Conservation (phyloP, 2,888 invertebrate genomes). For the Alviniconcha strummeri region DNA sequence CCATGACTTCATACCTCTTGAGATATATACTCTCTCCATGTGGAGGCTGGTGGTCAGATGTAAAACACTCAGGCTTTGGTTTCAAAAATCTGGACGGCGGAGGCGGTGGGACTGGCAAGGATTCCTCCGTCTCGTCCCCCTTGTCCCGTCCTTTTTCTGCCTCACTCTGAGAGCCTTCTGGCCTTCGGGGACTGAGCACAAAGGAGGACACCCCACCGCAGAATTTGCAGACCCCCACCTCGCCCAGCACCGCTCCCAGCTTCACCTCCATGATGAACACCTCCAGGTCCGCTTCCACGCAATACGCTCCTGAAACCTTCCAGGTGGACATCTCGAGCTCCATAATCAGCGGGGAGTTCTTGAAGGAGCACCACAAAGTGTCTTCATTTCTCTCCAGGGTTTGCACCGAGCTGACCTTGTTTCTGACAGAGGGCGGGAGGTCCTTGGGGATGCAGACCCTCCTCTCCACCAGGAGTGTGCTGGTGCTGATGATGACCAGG, state of each 20-base stretch:
- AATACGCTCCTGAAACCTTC: slow-evolving; percentile 8
- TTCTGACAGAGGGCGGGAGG: not conserved
- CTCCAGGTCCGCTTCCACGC: slow-evolving; percentile 28
- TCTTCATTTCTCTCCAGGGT: slow-evolving; percentile 23
- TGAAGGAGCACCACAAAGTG: slow-evolving; percentile 31
- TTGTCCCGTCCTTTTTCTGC: not conserved
- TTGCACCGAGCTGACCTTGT: not conserved
- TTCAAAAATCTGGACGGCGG: not conserved
- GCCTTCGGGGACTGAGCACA: not conserved
- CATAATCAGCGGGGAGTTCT: slow-evolving; percentile 12
- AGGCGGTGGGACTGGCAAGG: slow-evolving; percentile 14
- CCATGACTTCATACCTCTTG: no score
- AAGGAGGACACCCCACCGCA: not conserved
- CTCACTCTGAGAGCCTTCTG: not conserved
- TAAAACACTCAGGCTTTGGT: not conserved
- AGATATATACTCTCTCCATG: no score
- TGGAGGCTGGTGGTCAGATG: no score
- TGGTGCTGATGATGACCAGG: slow-evolving; percentile 10
- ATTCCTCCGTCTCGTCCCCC: not conserved
- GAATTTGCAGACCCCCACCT: not conserved
- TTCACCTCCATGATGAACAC: slow-evolving; percentile 11
- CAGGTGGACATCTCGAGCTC: slow-evolving; percentile 5
- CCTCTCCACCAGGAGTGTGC: not conserved
- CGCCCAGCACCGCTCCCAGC: not conserved
- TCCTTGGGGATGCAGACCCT: slow-evolving; percentile 12